These are phyloP conservation scores for Sweltsa coloradensis DNA, from an alignment of 1,140 invertebrate genomes.

Conservation along the genomic window DNA sequence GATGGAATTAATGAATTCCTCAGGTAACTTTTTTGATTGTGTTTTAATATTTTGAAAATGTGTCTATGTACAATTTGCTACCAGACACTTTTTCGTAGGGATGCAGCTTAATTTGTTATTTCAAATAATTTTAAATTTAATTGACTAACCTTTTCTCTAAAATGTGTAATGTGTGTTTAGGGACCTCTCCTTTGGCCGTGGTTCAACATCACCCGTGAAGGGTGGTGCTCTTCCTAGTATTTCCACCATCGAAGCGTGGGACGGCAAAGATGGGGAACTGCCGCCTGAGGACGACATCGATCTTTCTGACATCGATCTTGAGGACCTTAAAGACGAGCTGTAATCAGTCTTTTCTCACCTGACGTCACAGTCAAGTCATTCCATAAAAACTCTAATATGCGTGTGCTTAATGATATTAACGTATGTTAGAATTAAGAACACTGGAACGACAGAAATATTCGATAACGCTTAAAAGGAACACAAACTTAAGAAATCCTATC, in stretches of 20 bases:
- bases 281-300: conserved; percentile 87
- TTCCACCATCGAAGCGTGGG: conserved; percentile 68
- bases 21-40: conserved; percentile 38
- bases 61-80: too few relatives aligned
- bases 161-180: conserved; percentile 35
- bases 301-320: conserved; percentile 79
- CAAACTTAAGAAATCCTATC: too few relatives aligned
- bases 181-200: conserved; percentile 89
- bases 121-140: neutral
- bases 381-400: too few relatives aligned
- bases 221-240: conserved; percentile 77
- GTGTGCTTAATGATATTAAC: too few relatives aligned
- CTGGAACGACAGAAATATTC: too few relatives aligned
- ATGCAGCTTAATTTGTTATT: neutral
- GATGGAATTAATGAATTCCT: conserved; percentile 93
- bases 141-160: neutral
- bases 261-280: conserved; percentile 90
- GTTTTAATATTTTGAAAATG: too few relatives aligned
- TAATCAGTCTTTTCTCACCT: too few relatives aligned
- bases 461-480: too few relatives aligned
- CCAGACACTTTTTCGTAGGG: too few relatives aligned
- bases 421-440: too few relatives aligned
- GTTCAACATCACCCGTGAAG: conserved; percentile 79
- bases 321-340: conserved; percentile 69
- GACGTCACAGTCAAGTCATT: too few relatives aligned